phyloP scores from a whole-genome alignment of 2,888 invertebrate genomes.

The Brachyopa scutellaris region DNA sequence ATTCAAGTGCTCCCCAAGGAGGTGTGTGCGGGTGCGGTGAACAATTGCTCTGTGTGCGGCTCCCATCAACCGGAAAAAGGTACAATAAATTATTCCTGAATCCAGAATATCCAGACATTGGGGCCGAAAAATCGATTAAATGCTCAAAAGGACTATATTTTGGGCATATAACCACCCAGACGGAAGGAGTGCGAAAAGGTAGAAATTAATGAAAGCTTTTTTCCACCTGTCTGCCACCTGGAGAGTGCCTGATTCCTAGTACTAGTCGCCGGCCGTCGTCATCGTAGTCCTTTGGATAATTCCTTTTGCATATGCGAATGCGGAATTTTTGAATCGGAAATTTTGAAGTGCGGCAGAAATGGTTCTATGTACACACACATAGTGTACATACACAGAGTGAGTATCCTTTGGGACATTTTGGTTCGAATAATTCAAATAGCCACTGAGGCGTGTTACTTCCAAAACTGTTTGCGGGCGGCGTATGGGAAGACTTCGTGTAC shows the following conservation, averaged over 20 bases:
- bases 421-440: constrained; percentile 63
- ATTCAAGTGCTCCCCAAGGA: constrained; percentile 35
- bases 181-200: constrained; percentile 18
- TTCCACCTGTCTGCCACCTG: constrained; percentile 70
- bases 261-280: constrained; percentile 3
- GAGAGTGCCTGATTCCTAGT: constrained; percentile 55
- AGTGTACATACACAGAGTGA: not conserved
- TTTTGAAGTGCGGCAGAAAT: constrained; percentile 47
- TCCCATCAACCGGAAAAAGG: constrained; percentile 71
- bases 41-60: constrained; percentile 64
- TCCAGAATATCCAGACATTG: constrained; percentile 51
- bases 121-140: constrained; percentile 71
- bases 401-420: constrained; percentile 59
- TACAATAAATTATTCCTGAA: constrained; percentile 70
- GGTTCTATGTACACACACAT: not conserved
- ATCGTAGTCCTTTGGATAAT: constrained; percentile 52
- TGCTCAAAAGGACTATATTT: constrained; percentile 65
- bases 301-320: constrained; percentile 70
- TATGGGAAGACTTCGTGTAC: no score
- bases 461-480: not conserved
- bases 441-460: constrained; percentile 52
- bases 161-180: constrained; percentile 58
- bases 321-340: constrained; percentile 70
- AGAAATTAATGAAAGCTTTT: constrained; percentile 64
- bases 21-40: not conserved